A percentile compares a stretch with the other conserved stretches of the same genome.
Conservation (phyloP, 2,888 invertebrate species). For the Cacoxenus indagator region DNA sequence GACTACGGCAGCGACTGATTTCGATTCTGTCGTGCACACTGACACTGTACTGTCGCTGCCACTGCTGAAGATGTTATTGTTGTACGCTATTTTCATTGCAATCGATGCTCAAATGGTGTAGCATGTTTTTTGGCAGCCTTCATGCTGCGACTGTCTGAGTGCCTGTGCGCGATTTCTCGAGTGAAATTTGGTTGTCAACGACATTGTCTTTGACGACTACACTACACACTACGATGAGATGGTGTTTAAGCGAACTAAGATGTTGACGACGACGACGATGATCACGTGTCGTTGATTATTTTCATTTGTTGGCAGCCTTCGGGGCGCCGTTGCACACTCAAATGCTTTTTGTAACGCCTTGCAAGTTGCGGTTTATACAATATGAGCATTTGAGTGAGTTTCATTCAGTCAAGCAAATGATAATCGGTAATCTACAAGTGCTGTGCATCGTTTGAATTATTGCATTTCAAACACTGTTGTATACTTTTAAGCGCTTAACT, state of each 20-base stretch:
- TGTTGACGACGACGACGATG: not conserved
- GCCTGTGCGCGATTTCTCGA: not conserved
- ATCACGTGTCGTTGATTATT: not conserved
- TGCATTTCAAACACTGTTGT: too few species aligned
- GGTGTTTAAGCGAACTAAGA: not conserved
- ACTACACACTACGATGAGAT: not conserved
- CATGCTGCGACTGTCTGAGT: not conserved
- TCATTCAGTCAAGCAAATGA: not conserved
- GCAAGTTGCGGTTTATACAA: not conserved
- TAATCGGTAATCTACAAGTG: too few species aligned
- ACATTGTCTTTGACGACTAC: not conserved
- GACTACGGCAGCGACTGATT: constrained; percentile 1
- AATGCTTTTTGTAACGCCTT: not conserved
- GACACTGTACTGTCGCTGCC: constrained; percentile 4
- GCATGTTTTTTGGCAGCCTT: constrained; percentile 52
- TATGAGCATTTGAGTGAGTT: not conserved
- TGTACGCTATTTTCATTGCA: not conserved
- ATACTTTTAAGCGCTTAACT: too few species aligned
- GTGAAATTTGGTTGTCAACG: not conserved
- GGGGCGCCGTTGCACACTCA: constrained; percentile 4
- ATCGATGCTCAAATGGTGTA: constrained; percentile 36
- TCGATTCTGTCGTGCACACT: not conserved
- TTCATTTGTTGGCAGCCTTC: not conserved
- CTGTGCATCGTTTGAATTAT: too few species aligned
- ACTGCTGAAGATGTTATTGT: too few species aligned